phyloP scores from a whole-genome alignment of 2,113 vertebrate genomes.

The Eurystomus gularis region DNA sequence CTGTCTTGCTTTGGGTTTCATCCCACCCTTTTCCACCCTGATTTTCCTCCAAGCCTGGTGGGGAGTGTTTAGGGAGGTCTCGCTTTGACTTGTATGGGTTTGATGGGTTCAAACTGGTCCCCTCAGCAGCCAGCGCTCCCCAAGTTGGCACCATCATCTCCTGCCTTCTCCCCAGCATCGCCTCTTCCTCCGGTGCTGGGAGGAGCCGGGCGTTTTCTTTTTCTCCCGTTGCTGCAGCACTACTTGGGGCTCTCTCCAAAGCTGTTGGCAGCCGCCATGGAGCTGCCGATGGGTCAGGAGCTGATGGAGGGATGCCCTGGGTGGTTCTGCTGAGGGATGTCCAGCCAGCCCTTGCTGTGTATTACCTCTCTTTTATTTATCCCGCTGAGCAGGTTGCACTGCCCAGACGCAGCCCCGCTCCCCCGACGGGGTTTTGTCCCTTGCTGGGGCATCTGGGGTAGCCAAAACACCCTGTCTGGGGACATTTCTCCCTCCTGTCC shows the following conservation, averaged over 20 bases:
- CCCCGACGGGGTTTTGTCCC: not conserved
- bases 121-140: not conserved
- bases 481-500: not conserved
- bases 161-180: not conserved
- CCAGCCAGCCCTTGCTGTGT: fast-evolving
- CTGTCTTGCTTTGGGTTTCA: not conserved
- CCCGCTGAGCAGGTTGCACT: not conserved
- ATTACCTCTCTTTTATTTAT: not conserved
- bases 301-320: too few species aligned
- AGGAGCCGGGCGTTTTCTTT: not conserved
- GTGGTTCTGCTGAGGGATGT: not conserved
- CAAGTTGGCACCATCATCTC: fast-evolving
- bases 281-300: not conserved
- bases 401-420: not conserved
- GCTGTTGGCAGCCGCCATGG: fast-evolving
- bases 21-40: not conserved
- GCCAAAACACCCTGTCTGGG: not conserved
- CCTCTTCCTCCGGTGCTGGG: not conserved
- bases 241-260: not conserved
- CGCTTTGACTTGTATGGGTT: fast-evolving
- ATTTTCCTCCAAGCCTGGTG: not conserved
- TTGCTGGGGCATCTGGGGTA: not conserved
- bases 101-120: not conserved
- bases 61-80: not conserved
- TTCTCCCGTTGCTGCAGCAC: too few species aligned